These are phyloP conservation scores for Limnephilus rhombicus DNA, from an alignment of 2,888 invertebrate genomes.

Conservation along the genomic window DNA sequence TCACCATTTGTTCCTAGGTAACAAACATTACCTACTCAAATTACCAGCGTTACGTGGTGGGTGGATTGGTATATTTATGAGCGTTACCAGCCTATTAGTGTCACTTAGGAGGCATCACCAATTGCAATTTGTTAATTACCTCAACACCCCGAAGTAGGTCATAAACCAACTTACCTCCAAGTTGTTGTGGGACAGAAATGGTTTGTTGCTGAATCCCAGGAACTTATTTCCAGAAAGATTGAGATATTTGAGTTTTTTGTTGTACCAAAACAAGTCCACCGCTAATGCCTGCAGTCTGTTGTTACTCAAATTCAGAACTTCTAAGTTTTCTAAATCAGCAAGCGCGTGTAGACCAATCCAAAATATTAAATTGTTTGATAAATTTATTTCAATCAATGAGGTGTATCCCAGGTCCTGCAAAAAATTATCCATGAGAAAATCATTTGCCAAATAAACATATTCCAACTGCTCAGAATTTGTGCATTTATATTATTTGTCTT, in stretches of 20 bases:
- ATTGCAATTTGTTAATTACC: slow-evolving; percentile 10
- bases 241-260: slow-evolving; percentile 75
- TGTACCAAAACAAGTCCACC: slow-evolving; percentile 78
- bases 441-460: background rate
- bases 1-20: background rate
- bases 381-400: slow-evolving; percentile 75
- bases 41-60: no score
- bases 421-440: slow-evolving; percentile 41
- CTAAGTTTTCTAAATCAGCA: slow-evolving; percentile 74
- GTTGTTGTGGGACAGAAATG: slow-evolving; percentile 77
- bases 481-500: background rate
- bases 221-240: slow-evolving; percentile 82
- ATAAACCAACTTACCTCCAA: slow-evolving; percentile 73
- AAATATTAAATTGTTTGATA: slow-evolving; percentile 80
- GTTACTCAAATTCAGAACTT: slow-evolving; percentile 79
- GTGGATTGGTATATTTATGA: no score
- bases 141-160: background rate
- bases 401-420: slow-evolving; percentile 76
- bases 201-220: slow-evolving; percentile 76
- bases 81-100: background rate
- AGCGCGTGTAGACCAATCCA: slow-evolving; percentile 82
- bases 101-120: background rate
- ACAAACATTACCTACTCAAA: background rate
- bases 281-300: slow-evolving; percentile 80
- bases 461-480: background rate